phyloP scores from a whole-genome alignment of 2,113 vertebrate species.

The Barnardius zonarius region DNA sequence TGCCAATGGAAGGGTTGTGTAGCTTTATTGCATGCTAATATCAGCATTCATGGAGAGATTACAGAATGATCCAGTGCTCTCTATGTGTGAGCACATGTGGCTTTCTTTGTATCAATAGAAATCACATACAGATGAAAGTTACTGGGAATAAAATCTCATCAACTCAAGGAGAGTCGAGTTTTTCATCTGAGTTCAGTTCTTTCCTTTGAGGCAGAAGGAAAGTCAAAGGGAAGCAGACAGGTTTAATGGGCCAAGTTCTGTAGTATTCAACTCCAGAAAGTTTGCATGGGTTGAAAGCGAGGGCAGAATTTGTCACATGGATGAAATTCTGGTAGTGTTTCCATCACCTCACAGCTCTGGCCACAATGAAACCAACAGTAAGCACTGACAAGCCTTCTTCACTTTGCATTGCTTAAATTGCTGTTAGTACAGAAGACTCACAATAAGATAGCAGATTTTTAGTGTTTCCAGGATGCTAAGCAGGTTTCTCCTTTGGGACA shows the following conservation, averaged over 20 bases:
- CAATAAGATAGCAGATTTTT: background rate
- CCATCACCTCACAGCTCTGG: background rate
- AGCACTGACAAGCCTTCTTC: background rate
- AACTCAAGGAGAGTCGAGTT: background rate
- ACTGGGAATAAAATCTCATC: background rate
- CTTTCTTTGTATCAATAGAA: background rate
- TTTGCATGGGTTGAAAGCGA: background rate
- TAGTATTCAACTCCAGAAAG: background rate
- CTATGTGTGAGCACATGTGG: rapidly evolving
- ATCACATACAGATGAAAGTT: background rate
- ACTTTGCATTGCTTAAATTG: background rate
- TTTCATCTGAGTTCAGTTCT: background rate
- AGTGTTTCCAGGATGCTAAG: background rate
- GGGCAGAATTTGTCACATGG: background rate
- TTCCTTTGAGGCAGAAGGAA: background rate
- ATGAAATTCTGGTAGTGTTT: background rate
- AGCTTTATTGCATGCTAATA: background rate
- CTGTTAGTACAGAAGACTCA: background rate
- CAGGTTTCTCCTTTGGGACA: background rate
- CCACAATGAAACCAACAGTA: background rate
- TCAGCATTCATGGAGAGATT: background rate
- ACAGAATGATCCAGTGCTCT: background rate
- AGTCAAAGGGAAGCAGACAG: background rate
- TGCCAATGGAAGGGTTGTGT: background rate
- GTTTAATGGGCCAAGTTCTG: background rate